Conservation (phyloP, 2,888 invertebrate genomes). For the Eugnorisma glareosa region DNA sequence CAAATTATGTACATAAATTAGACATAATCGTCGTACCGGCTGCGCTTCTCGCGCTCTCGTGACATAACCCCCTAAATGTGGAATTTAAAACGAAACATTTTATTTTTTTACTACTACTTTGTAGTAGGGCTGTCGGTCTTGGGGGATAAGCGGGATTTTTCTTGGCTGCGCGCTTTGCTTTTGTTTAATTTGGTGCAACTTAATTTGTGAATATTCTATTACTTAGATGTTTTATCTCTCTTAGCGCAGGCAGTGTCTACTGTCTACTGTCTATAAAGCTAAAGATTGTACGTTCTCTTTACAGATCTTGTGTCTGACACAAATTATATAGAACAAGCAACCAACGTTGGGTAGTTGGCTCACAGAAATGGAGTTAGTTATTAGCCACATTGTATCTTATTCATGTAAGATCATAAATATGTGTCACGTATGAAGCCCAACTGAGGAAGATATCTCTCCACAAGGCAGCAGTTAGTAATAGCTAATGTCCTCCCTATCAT, state of each 20-base stretch:
- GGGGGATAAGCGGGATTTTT: not conserved
- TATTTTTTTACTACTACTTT: conserved; percentile 51
- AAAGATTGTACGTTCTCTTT: not conserved
- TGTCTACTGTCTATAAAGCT: too few relatives aligned
- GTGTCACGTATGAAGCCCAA: not conserved
- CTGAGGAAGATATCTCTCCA: not conserved
- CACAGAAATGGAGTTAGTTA: not conserved
- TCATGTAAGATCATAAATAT: not conserved
- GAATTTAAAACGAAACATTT: conserved; percentile 66
- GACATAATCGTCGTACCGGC: conserved; percentile 73
- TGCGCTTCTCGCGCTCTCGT: conserved; percentile 64
- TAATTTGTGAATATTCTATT: not conserved
- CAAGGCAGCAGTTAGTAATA: not conserved
- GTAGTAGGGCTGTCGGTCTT: conserved; percentile 34
- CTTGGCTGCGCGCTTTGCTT: not conserved
- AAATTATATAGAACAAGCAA: not conserved
- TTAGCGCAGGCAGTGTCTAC: not conserved
- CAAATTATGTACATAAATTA: conserved; percentile 80
- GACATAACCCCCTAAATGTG: conserved; percentile 65
- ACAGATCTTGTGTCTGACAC: not conserved
- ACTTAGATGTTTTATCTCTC: not conserved
- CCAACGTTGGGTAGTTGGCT: not conserved
- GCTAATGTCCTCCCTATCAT: not conserved
- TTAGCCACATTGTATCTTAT: not conserved
- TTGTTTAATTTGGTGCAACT: conserved; percentile 10